Evolutionary conservation across 2,113 vertebrate genomes (phyloP).

Genomic region (Motacilla alba): DNA sequence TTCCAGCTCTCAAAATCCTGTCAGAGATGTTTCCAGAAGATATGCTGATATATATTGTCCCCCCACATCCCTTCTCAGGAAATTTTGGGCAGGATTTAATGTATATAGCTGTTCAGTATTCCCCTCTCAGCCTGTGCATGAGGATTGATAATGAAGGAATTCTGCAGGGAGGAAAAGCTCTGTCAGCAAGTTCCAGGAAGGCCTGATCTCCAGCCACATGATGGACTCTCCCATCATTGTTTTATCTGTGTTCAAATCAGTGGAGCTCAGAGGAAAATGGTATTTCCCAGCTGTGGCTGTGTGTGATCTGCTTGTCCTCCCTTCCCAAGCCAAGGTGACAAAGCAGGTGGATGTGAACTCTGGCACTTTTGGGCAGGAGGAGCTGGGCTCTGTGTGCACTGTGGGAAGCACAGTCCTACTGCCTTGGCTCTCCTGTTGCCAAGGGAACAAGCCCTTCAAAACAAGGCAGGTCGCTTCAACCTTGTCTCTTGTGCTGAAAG

Average conservation of each 20-base stretch:
- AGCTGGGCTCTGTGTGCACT: neutral
- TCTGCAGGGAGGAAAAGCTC: neutral
- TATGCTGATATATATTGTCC: neutral
- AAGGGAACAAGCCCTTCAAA: constrained; percentile 34
- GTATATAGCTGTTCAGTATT: neutral
- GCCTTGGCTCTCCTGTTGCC: constrained; percentile 15
- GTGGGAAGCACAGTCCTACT: neutral
- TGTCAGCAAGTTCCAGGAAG: neutral
- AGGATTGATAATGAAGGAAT: neutral
- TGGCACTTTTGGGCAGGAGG: neutral
- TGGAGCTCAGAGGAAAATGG: neutral
- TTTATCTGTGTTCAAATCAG: neutral
- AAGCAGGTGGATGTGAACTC: neutral
- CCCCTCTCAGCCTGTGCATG: neutral
- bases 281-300: neutral
- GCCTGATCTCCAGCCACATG: neutral
- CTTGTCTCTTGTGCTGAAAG: neutral
- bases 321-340: neutral
- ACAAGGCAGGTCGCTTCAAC: constrained; percentile 8
- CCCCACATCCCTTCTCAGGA: neutral
- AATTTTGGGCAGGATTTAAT: neutral
- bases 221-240: neutral
- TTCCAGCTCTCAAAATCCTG: neutral
- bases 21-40: neutral
- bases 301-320: neutral